Evolutionary conservation across 2,888 invertebrate genomes (phyloP).

Genomic region (Leucophora obtusa): DNA sequence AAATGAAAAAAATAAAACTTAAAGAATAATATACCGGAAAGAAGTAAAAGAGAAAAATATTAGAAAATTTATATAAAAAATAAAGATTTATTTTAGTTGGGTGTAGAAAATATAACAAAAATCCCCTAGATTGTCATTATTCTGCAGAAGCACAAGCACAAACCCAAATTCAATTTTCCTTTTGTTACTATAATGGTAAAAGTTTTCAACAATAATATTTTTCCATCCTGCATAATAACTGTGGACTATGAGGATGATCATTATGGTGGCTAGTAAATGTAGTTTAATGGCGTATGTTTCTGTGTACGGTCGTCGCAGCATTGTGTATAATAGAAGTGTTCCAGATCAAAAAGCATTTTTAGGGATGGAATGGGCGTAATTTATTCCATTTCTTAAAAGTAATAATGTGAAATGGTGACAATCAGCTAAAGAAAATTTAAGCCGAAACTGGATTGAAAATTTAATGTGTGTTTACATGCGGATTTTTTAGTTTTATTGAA

Average conservation of each 20-base stretch:
- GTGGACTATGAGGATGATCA: slow-evolving; percentile 1
- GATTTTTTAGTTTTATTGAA: too few relatives aligned
- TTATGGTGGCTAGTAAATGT: slow-evolving; percentile 12
- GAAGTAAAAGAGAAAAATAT: slow-evolving; percentile 8
- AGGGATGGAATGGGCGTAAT: too few relatives aligned
- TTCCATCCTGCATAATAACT: slow-evolving; percentile 31
- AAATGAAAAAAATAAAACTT: neutral
- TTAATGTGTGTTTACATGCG: too few relatives aligned
- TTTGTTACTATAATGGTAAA: slow-evolving; percentile 57
- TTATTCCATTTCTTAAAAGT: too few relatives aligned
- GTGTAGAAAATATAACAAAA: slow-evolving; percentile 20
- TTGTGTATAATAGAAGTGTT: too few relatives aligned
- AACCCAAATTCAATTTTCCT: slow-evolving; percentile 58
- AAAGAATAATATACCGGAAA: neutral
- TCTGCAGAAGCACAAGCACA: slow-evolving; percentile 44
- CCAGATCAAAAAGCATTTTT: too few relatives aligned
- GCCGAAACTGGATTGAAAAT: too few relatives aligned
- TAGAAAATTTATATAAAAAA: slow-evolving; percentile 21
- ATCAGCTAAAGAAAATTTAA: too few relatives aligned
- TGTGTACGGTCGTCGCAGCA: neutral
- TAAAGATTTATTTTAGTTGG: slow-evolving; percentile 38
- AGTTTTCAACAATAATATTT: slow-evolving; percentile 58
- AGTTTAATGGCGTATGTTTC: neutral
- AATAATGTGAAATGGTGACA: too few relatives aligned
- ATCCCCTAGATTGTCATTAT: slow-evolving; percentile 42